phyloP scores from a whole-genome alignment of 2,113 vertebrate genomes.

The Callaeas wilsoni region DNA sequence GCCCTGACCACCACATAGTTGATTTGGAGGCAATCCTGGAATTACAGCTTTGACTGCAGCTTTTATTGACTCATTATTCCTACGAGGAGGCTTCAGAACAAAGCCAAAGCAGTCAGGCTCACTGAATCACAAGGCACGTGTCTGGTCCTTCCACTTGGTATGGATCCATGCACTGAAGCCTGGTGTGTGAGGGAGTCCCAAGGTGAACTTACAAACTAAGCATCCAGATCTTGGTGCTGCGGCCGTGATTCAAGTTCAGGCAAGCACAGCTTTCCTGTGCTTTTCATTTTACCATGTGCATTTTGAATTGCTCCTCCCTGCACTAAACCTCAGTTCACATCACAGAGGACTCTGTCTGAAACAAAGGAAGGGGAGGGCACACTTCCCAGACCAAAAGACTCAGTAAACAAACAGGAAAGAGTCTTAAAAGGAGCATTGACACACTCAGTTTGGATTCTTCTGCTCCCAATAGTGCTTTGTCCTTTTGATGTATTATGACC shows the following conservation, averaged over 20 bases:
- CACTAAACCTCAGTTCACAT: not conserved
- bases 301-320: not conserved
- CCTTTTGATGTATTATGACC: not conserved
- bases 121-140: not conserved
- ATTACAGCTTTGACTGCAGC: not conserved
- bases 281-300: not conserved
- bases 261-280: not conserved
- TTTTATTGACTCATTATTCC: not conserved
- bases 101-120: not conserved
- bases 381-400: constrained; percentile 25
- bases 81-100: not conserved
- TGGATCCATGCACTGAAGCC: not conserved
- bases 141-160: not conserved
- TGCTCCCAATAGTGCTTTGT: not conserved
- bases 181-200: not conserved
- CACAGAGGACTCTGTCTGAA: constrained; percentile 43
- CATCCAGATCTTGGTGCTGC: not conserved
- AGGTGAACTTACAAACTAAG: not conserved
- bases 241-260: not conserved
- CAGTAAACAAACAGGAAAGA: constrained; percentile 23
- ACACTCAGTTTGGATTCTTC: not conserved
- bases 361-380: constrained; percentile 5
- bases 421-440: not conserved
- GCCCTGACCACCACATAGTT: not conserved
- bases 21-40: not conserved